Evolutionary conservation across 2,113 vertebrate species (phyloP).

Genomic region (Haliaeetus leucogaster): DNA sequence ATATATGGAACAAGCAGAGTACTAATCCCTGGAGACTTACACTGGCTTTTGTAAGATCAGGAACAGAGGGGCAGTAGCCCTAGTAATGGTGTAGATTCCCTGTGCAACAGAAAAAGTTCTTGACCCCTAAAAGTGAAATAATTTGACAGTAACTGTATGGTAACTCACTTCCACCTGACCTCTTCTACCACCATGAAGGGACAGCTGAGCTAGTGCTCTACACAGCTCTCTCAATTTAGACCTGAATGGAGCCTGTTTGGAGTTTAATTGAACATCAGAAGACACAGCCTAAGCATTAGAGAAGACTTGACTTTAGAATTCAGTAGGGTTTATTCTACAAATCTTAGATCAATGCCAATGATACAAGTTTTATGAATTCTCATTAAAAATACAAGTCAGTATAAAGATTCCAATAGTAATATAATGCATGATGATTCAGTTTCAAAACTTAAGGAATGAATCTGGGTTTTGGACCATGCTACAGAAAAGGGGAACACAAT

Average conservation of each 20-base stretch:
- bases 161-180: background rate
- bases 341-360: constrained; percentile 68
- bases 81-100: background rate
- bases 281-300: constrained; percentile 54
- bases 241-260: background rate
- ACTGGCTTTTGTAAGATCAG: background rate
- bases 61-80: background rate
- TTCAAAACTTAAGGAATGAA: constrained; percentile 65
- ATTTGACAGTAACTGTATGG: background rate
- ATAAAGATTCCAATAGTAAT: constrained; percentile 67
- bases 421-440: constrained; percentile 59
- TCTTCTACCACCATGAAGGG: background rate
- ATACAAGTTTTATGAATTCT: constrained; percentile 67
- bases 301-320: constrained; percentile 62
- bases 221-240: background rate
- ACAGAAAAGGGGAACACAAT: constrained; percentile 44
- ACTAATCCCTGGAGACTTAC: background rate
- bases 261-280: constrained; percentile 8
- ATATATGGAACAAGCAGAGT: background rate
- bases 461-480: constrained; percentile 59
- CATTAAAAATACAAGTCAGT: constrained; percentile 72
- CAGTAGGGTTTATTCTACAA: constrained; percentile 72
- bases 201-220: background rate
- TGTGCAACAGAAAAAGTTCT: background rate
- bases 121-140: background rate